Evolutionary conservation across 2,113 vertebrate genomes (phyloP), one percentile per base, ranked within the genome.

Genomic region (Physeter macrocephalus): DNA sequence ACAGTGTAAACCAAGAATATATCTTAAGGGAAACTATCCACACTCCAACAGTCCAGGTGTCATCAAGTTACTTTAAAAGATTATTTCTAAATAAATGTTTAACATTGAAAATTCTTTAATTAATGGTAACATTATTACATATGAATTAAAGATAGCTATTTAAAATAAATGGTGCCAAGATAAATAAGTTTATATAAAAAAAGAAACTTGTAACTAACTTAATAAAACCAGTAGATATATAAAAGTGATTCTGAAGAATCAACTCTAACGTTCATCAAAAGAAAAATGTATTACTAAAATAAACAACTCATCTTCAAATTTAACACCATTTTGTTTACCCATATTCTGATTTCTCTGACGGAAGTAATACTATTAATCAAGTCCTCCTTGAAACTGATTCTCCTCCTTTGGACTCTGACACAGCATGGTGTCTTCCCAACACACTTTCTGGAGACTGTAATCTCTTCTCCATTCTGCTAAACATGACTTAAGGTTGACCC

Each of bases 271-370:
- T 83, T 94, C 46, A 86, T 54, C 36, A 57, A 91, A 82, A 85
- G 54, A 83, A 94, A 94, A 93, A 69, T 94, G 29, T 8, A 72
- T 18, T 46, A 90, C 13, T 46, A 88, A 97, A 92, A 67, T 36
- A 93, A 88, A 12, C 18, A 94, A 67, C 25, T 88, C 69, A 87
- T 43, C 18, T 94, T 89, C n/a, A 90, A 80, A 88, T 75, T 61
- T 64, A 97, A 66, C 13, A 59, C 13, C 43, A 90, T 90, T 96
- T 87, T 80, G 21, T 75, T 89, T 61, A 83, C 21, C 39, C 59
- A 77, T 34, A 90, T 61, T 86, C 62, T 88, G 34, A 91, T 88
- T 84, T 96, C 31, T 75, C 25, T 49, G 41, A 86, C 23, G 31
- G 78, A 13, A 81, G 8, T n/a, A 80, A 34, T 66, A 74, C 10